Percentiles rank a stretch among this genome's conserved stretches.
Conservation (phyloP, 1,140 invertebrate genomes). For the Drosophila kanapiae region DNA sequence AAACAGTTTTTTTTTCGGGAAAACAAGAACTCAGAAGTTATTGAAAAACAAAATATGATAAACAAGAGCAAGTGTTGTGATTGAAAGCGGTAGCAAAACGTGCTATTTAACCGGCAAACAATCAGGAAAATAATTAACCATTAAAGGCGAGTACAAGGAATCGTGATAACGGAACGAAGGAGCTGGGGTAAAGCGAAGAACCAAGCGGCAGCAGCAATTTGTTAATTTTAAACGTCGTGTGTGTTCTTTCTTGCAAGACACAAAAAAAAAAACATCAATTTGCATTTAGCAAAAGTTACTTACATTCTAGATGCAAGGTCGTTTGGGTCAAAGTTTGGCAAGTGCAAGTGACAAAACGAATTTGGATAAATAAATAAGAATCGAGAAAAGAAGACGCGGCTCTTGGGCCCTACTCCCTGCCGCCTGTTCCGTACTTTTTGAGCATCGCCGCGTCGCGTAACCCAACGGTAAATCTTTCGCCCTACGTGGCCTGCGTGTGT, state of each 20-base stretch:
- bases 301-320: slow-evolving; percentile 23
- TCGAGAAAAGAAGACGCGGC: slow-evolving; percentile 15
- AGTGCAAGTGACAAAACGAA: slow-evolving; percentile 50
- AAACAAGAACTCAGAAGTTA: slow-evolving; percentile 4
- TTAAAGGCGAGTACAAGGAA: slow-evolving; percentile 17
- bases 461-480: slow-evolving; percentile 45
- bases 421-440: slow-evolving; percentile 4
- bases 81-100: slow-evolving; percentile 29
- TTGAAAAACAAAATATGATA: slow-evolving; percentile 4
- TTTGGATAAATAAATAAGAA: slow-evolving; percentile 27
- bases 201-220: slow-evolving; percentile 20
- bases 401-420: background rate
- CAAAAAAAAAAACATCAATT: slow-evolving; percentile 28
- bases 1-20: background rate
- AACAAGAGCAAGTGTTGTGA: slow-evolving; percentile 27
- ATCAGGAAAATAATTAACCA: slow-evolving; percentile 22
- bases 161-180: slow-evolving; percentile 37
- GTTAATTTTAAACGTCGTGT: slow-evolving; percentile 61
- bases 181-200: slow-evolving; percentile 14
- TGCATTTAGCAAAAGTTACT: slow-evolving; percentile 20
- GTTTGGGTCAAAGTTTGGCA: slow-evolving; percentile 39
- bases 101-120: slow-evolving; percentile 31
- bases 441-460: slow-evolving; percentile 31
- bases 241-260: slow-evolving; percentile 50
- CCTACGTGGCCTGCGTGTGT: slow-evolving; percentile 37